phyloP scores from a whole-genome alignment of 2,888 invertebrate genomes.

The Agapostemon virescens region DNA sequence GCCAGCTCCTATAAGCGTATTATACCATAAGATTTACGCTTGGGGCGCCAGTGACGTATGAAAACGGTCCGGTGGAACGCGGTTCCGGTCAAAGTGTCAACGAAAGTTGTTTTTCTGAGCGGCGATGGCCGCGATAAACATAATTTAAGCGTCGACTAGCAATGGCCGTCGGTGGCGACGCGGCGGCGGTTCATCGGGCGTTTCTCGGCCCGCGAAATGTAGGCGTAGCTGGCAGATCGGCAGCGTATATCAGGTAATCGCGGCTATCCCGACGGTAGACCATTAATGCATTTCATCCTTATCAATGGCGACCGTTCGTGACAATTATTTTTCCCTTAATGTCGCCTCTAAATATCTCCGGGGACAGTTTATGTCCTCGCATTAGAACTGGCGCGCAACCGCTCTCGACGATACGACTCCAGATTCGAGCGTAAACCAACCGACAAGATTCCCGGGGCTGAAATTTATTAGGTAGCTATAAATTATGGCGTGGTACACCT shows the following conservation, averaged over 20 bases:
- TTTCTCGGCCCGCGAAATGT: slow-evolving; percentile 12
- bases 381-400: slow-evolving; percentile 40
- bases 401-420: slow-evolving; percentile 42
- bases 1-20: neutral
- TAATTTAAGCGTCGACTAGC: neutral
- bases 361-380: slow-evolving; percentile 37
- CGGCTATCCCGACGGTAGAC: slow-evolving; percentile 8
- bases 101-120: slow-evolving; percentile 16
- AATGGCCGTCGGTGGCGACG: neutral
- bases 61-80: neutral
- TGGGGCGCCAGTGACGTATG: neutral
- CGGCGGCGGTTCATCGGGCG: neutral
- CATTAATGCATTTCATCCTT: slow-evolving; percentile 48
- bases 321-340: slow-evolving; percentile 47
- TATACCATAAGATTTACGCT: neutral
- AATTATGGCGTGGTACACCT: slow-evolving; percentile 75
- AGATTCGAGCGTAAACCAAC: slow-evolving; percentile 57
- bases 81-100: neutral
- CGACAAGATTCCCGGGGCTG: slow-evolving; percentile 54
- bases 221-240: slow-evolving; percentile 12
- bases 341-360: slow-evolving; percentile 46
- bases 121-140: slow-evolving; percentile 1
- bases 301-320: slow-evolving; percentile 41
- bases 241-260: slow-evolving; percentile 21
- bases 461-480: slow-evolving; percentile 77